Evolutionary conservation across 2,888 invertebrate genomes (phyloP).

Genomic region (Sarcophaga variegata): DNA sequence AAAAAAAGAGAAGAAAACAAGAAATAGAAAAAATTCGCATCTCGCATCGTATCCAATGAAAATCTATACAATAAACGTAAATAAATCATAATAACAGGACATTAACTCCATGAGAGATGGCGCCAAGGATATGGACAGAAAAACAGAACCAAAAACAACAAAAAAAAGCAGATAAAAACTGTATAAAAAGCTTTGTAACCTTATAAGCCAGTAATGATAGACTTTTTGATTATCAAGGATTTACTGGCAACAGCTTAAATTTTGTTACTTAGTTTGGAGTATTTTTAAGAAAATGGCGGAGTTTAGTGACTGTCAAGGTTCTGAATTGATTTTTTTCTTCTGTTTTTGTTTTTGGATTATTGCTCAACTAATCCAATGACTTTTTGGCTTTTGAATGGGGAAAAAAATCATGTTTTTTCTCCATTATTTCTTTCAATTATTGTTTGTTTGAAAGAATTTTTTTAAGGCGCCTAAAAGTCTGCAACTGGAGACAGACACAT

Average conservation of each 20-base stretch:
- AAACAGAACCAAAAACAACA: background rate
- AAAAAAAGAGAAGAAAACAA: background rate
- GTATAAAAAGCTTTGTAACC: slow-evolving; percentile 46
- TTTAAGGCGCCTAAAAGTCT: slow-evolving; percentile 57
- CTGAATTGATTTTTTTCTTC: background rate
- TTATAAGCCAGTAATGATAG: slow-evolving; percentile 54
- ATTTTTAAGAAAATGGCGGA: too few species aligned
- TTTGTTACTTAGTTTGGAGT: background rate
- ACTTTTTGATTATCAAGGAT: slow-evolving; percentile 39
- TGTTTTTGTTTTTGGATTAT: background rate
- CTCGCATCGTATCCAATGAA: background rate
- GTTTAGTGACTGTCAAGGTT: slow-evolving; percentile 62
- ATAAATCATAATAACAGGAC: slow-evolving; percentile 55
- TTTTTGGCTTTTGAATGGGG: slow-evolving; percentile 40
- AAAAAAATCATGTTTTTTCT: too few species aligned
- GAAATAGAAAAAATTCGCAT: background rate
- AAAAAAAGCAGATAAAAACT: too few species aligned
- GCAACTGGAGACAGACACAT: slow-evolving; percentile 37
- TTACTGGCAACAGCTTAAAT: slow-evolving; percentile 18
- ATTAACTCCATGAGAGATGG: slow-evolving; percentile 58
- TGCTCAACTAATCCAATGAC: slow-evolving; percentile 53
- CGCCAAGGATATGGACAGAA: slow-evolving; percentile 49
- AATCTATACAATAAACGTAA: slow-evolving; percentile 2
- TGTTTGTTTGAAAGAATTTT: too few species aligned
- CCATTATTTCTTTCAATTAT: too few species aligned